These are phyloP conservation scores for Drosophila kepulauana DNA, from an alignment of 1,140 invertebrate species.

Conservation along the genomic window DNA sequence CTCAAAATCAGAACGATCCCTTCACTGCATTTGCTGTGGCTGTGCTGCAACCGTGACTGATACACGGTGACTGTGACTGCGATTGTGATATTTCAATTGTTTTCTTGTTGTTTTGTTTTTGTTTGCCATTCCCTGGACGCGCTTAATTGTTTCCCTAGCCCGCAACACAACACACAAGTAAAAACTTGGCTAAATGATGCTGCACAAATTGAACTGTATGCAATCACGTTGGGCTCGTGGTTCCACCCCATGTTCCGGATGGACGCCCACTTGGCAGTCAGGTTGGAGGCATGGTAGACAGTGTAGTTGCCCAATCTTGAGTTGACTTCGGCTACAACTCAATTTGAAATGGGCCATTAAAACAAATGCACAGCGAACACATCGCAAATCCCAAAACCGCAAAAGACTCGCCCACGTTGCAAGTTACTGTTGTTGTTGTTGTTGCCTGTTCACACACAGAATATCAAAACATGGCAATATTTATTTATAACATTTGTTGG, in stretches of 20 bases:
- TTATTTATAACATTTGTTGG: slow-evolving; percentile 72
- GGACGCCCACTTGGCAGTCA: slow-evolving; percentile 52
- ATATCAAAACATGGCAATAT: slow-evolving; percentile 75
- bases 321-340: slow-evolving; percentile 59
- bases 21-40: neutral
- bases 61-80: neutral
- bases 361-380: slow-evolving; percentile 67
- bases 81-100: slow-evolving; percentile 13
- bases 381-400: slow-evolving; percentile 43
- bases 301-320: slow-evolving; percentile 43
- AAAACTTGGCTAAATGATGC: slow-evolving; percentile 62
- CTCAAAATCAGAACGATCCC: neutral
- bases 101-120: neutral
- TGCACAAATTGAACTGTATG: slow-evolving; percentile 77
- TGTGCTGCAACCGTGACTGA: slow-evolving; percentile 9
- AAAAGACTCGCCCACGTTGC: slow-evolving; percentile 53
- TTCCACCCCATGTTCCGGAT: slow-evolving; percentile 38
- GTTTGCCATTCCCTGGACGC: slow-evolving; percentile 33
- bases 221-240: slow-evolving; percentile 37
- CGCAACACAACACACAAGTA: slow-evolving; percentile 28
- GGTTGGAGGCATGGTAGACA: neutral
- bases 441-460: slow-evolving; percentile 58
- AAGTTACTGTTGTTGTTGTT: slow-evolving; percentile 16
- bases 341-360: slow-evolving; percentile 81
- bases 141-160: slow-evolving; percentile 45